Percentiles rank a stretch among this genome's conserved stretches.
phyloP scores from a whole-genome alignment of 2,113 vertebrate species.

The Phylloscopus trochilus region DNA sequence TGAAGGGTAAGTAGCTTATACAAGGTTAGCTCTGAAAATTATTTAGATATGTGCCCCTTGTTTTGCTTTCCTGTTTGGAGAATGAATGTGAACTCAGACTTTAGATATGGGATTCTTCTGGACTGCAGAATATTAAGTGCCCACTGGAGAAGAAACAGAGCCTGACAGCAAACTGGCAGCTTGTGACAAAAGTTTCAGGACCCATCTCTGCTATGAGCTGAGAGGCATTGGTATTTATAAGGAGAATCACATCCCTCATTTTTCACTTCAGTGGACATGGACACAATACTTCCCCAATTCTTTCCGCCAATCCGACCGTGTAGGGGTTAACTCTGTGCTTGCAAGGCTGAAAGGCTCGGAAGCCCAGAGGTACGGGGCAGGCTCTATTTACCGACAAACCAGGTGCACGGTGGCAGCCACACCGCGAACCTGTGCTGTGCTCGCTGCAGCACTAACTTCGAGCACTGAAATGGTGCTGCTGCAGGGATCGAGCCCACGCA shows the following conservation, averaged over 20 bases:
- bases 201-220: background rate
- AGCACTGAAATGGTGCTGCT: background rate
- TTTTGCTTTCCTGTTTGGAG: background rate
- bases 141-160: background rate
- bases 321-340: background rate
- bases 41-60: background rate
- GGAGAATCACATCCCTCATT: background rate
- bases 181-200: background rate
- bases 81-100: background rate
- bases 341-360: background rate
- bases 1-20: background rate
- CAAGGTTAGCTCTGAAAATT: background rate
- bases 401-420: background rate
- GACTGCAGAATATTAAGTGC: background rate
- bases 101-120: background rate
- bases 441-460: background rate
- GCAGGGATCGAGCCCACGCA: accelerated
- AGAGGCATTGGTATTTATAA: background rate
- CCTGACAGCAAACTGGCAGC: background rate
- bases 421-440: accelerated
- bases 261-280: background rate
- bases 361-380: background rate
- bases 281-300: background rate
- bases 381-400: background rate
- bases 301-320: background rate